Conservation (phyloP, 1,140 invertebrate species). For the Trichonephila clavipes region DNA sequence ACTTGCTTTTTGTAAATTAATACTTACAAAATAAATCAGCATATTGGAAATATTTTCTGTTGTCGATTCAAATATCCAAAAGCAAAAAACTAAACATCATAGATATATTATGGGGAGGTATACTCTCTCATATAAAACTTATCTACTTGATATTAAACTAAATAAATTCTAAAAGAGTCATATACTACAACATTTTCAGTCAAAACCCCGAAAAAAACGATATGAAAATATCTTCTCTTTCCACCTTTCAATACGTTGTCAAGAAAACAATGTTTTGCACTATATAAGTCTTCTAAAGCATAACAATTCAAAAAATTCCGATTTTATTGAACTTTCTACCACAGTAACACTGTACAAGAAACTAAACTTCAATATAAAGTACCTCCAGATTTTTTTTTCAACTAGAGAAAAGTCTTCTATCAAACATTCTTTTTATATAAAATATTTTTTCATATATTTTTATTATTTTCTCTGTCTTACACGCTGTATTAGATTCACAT, state of each 20-base stretch:
- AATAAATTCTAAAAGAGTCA: not conserved
- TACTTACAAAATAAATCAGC: too few relatives aligned
- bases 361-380: conserved; percentile 28
- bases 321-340: not conserved
- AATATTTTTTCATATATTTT: not conserved
- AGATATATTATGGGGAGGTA: too few relatives aligned
- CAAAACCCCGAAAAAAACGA: not conserved
- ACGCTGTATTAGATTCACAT: conserved; percentile 37
- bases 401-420: not conserved
- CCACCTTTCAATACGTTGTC: not conserved
- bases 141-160: not conserved
- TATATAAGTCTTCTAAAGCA: not conserved
- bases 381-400: not conserved
- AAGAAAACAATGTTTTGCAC: not conserved
- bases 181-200: not conserved
- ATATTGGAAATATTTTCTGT: too few relatives aligned
- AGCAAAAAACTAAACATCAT: too few relatives aligned
- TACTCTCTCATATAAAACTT: too few relatives aligned
- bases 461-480: not conserved
- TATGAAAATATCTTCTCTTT: not conserved
- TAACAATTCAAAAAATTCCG: not conserved
- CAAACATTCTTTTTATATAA: not conserved
- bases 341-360: not conserved
- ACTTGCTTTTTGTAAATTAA: too few relatives aligned
- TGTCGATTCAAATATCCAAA: too few relatives aligned